Evolutionary conservation across 2,888 invertebrate genomes (phyloP), one percentile per base, ranked within the genome.

Genomic region (Artemia sinica): DNA sequence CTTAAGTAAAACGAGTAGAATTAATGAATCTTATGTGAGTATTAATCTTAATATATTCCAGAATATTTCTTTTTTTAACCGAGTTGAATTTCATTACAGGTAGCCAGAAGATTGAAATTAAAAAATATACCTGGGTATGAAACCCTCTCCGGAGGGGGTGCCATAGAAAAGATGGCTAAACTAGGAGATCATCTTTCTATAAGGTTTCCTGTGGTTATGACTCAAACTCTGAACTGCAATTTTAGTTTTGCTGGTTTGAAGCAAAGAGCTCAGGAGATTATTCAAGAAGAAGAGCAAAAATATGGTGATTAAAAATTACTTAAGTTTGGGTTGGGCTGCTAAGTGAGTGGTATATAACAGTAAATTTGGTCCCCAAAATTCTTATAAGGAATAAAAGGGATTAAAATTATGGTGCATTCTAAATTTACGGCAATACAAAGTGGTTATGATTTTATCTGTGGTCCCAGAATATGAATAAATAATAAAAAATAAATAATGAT

Each of bases 231-330:
- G 75, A 85, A 92, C 77, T 96, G 96, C 76, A 87, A 90, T 78
- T 96, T 96, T 76, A 93, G 92, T 78, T 90, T 94, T 77, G 82
- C 91, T 72, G 95, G 95, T 0, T 76, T 90, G 2, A 87, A 87
- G 76, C 85, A 84, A 76, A 82, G 81, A 68, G 79, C 84, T 10
- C 75, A 79, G 49, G 77, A 78, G 2, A 79, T 83, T 70, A 81
- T 89, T 63, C 72, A 78, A 2, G 74, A 75, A 63, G 83, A 84
- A 75, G 90, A 91, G 77, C 74, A 73, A 50, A 77, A 81, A 73
- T 80, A 84, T 76, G 78, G 81, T 78, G 74, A 68, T 70, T 68
- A 41, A 67, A 13, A 58, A 51, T 48, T 41, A 66, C 2, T 67
- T 12, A n/a, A 50, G 50, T 63, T 12, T 52, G 70, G 69, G 12